Evolutionary conservation across 2,888 invertebrate genomes (phyloP), one percentile per base, ranked within the genome.

Genomic region (Zootermopsis nevadensis): DNA sequence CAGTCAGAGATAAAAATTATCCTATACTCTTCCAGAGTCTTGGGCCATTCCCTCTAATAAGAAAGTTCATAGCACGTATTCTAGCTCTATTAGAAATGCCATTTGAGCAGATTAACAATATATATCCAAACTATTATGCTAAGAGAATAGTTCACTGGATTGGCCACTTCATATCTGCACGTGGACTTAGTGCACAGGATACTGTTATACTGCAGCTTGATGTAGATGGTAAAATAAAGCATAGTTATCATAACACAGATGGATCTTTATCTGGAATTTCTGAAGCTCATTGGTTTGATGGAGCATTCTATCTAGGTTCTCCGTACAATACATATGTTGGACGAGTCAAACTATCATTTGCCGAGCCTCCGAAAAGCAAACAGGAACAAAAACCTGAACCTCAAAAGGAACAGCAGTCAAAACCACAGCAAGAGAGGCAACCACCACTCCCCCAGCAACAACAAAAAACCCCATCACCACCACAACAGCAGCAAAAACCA

Each of bases 201-300:
- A 88, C 91, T 6, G 93, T 93, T 0, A 89, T 95, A 74, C 86
- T 95, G 60, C 93, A 94, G 87, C 86, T 96, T 0, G 93, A 95
- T 87, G 93, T 93, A 91, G 91, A 92, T 86, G 97, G 96, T 31
- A 93, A 94, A 84, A 92, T 96, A 85, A 88, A 95, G 8, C 94
- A 94, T 38, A 92, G 93, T 8, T 91, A 94, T 85, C 94, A 94
- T 87, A 92, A 93, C 72, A 91, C 91, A 0, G 93, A 95, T 87
- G 90, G 90, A 60, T 91, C 91, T 33, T 87, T 94, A 1, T 82
- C 85, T 0, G 88, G 88, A 19, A 90, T 95, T 31, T 93, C 94
- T 86, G 95, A 96, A 87, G 94, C 93, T 3, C 91, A 93, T 84
- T 92, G 95, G 77, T 84, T 84, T 77, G 83, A 86, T 77, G 84